Evolutionary conservation across 1,140 invertebrate species (phyloP), one percentile per base, ranked within the genome.

Genomic region (Drosophila kurseongensis): DNA sequence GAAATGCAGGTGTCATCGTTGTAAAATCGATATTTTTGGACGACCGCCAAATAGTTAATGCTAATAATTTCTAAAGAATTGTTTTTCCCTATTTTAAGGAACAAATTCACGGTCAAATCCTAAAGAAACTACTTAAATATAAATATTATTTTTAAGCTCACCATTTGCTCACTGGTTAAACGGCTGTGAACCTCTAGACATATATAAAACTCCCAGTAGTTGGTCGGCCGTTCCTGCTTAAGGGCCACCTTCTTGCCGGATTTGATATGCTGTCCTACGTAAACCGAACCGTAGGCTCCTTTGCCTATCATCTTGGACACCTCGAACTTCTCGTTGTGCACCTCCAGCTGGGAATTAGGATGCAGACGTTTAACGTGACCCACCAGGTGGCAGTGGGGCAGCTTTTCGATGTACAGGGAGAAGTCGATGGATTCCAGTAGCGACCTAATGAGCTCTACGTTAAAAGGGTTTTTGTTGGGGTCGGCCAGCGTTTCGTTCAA

Each of bases 171-270:
- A 93, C 95, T 94, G 48, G 94, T 94, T 62, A 97, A 93, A 59
- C 96, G 94, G 38, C 94, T 92, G 80, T 96, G 95, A 72, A 97
- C 94, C 93, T 97, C 96, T 80, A 95, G 94, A 69, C 95, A 95
- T 73, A 97, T 96, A 83, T 97, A 97, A 91, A 94, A 96, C 91
- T 97, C 96, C 96, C 96, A 97, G 62, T 95, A 94, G 89, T 96
- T 96, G 36, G 95, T 94, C 4, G 96, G 96, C 75, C 95, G 96
- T 92, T 97, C 96, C 80, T 95, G 95, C 91, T 97, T 97, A 12
- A 96, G 92, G 7, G 96, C 96, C 54, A 96, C 95, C 2, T 93
- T 93, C 68, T 94, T 92, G 62, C 74, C 89, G 6, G 76, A 71
- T 4, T 61, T 68, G 5, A 50, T 8, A 50, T 91, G 68, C 4